Evolutionary conservation across 2,797 vertebrate species (phyloP).

Genomic region (Diceros bicornis): DNA sequence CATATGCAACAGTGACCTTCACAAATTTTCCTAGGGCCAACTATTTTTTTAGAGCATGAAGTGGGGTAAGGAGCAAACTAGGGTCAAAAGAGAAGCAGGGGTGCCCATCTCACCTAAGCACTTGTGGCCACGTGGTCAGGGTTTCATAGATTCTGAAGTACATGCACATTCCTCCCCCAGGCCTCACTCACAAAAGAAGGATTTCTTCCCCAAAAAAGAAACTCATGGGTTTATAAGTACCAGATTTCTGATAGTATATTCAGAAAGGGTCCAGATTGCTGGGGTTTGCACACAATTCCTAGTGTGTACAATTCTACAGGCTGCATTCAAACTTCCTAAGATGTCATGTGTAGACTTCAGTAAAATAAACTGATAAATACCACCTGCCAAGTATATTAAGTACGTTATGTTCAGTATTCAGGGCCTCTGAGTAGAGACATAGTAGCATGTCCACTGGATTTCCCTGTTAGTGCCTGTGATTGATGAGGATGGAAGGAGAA

Average conservation of each 20-base stretch:
- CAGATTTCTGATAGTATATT: background rate
- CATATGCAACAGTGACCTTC: background rate
- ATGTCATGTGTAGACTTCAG: background rate
- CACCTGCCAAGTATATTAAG: background rate
- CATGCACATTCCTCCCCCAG: background rate
- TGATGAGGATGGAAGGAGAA: background rate
- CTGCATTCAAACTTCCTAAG: background rate
- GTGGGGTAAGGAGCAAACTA: background rate
- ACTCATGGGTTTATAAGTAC: background rate
- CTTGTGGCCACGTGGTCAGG: background rate
- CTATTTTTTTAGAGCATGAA: background rate
- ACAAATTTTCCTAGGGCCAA: background rate
- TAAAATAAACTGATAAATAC: background rate
- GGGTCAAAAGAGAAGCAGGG: background rate
- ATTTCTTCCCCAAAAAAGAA: conserved; percentile 15
- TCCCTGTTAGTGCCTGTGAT: background rate
- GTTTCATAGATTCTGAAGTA: background rate
- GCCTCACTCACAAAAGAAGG: background rate
- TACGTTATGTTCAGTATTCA: background rate
- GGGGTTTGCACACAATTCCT: background rate
- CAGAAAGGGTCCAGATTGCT: background rate
- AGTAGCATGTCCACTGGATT: background rate
- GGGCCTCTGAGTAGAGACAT: background rate
- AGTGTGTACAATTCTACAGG: background rate
- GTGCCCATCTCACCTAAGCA: background rate